Percentiles rank a stretch among this genome's conserved stretches.
Evolutionary conservation across 64 coral and sea anemone genomes (phyloP).

Genomic region (Pocillopora verrucosa): DNA sequence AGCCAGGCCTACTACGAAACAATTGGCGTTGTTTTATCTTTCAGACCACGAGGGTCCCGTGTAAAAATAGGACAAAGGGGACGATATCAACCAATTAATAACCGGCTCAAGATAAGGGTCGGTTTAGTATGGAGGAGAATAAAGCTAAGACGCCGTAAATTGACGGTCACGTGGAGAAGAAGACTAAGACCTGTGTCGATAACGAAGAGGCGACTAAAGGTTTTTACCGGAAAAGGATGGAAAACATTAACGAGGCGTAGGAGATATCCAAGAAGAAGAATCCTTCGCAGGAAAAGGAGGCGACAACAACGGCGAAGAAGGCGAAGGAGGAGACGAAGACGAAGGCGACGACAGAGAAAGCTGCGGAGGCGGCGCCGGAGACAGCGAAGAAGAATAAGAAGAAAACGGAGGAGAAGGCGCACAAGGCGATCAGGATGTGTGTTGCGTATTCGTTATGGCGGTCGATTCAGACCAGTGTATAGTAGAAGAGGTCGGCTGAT

Average conservation of each 20-base stretch:
- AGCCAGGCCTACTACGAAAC: not conserved
- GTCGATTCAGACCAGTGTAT: slow-evolving; percentile 3
- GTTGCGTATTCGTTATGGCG: not conserved
- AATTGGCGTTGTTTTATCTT: not conserved
- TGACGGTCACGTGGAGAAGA: not conserved
- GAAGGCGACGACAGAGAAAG: not conserved
- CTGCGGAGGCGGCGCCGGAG: not conserved
- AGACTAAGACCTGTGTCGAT: not conserved
- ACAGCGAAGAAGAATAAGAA: not conserved
- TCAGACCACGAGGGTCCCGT: not conserved
- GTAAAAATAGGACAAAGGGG: slow-evolving; percentile 6
- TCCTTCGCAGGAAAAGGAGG: not conserved
- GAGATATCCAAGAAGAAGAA: not conserved
- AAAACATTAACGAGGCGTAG: not conserved
- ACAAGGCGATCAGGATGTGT: slow-evolving; percentile 1
- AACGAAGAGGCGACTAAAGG: not conserved
- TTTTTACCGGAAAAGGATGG: not conserved
- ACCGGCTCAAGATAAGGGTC: not conserved
- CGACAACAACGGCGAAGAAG: not conserved
- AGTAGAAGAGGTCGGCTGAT: not conserved
- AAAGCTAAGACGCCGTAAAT: not conserved
- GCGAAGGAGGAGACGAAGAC: not conserved
- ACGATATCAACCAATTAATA: not conserved
- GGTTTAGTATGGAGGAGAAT: not conserved
- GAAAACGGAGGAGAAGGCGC: not conserved